Conservation (phyloP, 2,888 invertebrate species). For the Rhimphoctona megacephalus region DNA sequence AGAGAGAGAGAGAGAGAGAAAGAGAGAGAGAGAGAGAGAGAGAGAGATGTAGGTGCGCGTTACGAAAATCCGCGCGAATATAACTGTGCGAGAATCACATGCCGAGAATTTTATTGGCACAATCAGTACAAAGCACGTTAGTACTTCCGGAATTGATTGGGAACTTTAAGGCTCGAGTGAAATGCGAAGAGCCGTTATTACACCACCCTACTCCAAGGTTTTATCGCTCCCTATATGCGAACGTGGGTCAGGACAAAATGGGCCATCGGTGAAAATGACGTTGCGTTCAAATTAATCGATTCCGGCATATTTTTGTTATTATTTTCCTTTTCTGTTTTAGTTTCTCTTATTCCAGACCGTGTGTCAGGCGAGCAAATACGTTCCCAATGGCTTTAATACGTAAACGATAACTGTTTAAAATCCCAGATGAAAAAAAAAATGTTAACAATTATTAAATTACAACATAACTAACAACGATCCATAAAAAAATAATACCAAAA, state of each 20-base stretch:
- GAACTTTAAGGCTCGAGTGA: conserved; percentile 47
- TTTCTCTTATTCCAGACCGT: background rate
- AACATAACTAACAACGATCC: background rate
- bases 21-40: background rate
- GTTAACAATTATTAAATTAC: background rate
- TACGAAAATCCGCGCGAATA: conserved; percentile 21
- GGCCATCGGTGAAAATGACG: conserved; percentile 25
- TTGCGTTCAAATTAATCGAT: conserved; percentile 20
- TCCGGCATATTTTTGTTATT: background rate
- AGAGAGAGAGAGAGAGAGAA: background rate
- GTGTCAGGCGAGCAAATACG: background rate
- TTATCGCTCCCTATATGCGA: conserved; percentile 26
- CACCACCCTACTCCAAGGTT: conserved; percentile 20
- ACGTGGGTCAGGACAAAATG: conserved; percentile 19
- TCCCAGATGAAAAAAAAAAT: background rate
- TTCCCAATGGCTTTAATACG: background rate
- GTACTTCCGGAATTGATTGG: conserved; percentile 67
- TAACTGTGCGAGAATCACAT: conserved; percentile 43
- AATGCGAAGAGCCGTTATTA: conserved; percentile 46
- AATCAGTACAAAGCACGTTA: conserved; percentile 74
- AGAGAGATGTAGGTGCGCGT: background rate
- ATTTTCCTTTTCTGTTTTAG: background rate
- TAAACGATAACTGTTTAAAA: background rate
- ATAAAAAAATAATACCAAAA: background rate
- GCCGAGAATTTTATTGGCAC: conserved; percentile 71